These are phyloP conservation scores for Alectoris magna DNA, from an alignment of 2,797 vertebrate genomes.

Conservation along the genomic window DNA sequence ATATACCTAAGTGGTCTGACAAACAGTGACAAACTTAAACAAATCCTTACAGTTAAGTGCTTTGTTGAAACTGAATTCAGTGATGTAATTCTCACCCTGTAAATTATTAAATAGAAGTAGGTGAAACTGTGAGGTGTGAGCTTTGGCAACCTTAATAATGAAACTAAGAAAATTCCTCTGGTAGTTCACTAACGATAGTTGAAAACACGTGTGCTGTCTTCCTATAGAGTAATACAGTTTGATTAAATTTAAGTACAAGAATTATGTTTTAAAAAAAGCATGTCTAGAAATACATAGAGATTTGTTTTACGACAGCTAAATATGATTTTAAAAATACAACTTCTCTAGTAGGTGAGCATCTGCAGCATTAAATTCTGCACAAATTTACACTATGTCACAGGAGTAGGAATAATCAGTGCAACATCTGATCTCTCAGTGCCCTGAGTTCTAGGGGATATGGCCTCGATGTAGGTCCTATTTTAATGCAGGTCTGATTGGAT, in stretches of 20 bases:
- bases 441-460: not conserved
- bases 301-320: not conserved
- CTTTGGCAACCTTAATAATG: not conserved
- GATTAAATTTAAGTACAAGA: not conserved
- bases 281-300: not conserved
- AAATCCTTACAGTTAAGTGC: constrained; percentile 45
- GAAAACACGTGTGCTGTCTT: not conserved
- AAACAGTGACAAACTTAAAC: constrained; percentile 36
- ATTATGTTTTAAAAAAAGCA: not conserved
- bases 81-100: constrained; percentile 36
- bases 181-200: not conserved
- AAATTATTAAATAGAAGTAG: constrained; percentile 65
- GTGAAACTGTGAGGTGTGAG: constrained; percentile 40
- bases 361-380: not conserved
- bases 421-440: not conserved
- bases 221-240: not conserved
- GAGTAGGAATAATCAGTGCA: not conserved
- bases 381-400: not conserved
- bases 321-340: not conserved
- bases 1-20: constrained; percentile 29
- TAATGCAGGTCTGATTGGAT: not conserved
- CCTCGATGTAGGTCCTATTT: not conserved
- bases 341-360: not conserved
- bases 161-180: not conserved
- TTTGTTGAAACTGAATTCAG: constrained; percentile 54